Base-by-base conservation (phyloP, 2,113 vertebrate species). In the Acanthochromis polyacanthus region DNA sequence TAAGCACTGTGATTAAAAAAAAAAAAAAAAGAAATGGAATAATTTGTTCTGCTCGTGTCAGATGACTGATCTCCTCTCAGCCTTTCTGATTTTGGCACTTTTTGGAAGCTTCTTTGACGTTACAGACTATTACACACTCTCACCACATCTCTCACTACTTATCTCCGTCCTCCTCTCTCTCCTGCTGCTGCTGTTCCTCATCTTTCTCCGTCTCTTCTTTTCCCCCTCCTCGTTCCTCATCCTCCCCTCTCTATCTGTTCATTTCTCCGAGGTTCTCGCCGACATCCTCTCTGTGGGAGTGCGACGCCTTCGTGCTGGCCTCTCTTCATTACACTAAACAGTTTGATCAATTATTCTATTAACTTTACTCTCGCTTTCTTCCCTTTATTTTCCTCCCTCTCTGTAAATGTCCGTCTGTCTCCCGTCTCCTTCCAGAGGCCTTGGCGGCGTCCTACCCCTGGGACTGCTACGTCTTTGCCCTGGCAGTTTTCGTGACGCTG, bases 381-480 rank as follows among this genome's bases (percentile, higher is more conserved):
- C 58, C 12, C 61, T 15, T 46, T 30, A n/a, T n/a, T 71, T 36
- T 5, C 4, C 20, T 30, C 17, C 7, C 16, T 17, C 51, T 23
- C 20, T 56, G 0, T 36, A 58, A 56, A 32, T 23, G 14, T 50
- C 15, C 40, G 9, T 40, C 45, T 43, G 19, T 11, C 23, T 74
- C 19, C 23, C 20, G 10, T 71, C 71, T 4, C 59, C 40, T 79
- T 51, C 66, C 87, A 95, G 95, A 94, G 83, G 89, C 87, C 88
- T 80, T 93, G 81, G 85, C 71, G 11, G 82, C 88, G 4, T 90
- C 91, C 57, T 95, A 94, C 85, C 91, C 93, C 7, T 93, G 94
- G 93, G 90, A 95, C 71, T 95, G 94, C 82, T 95, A 92, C 30
- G 79, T 95, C 60, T 95, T 95, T 11, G 91, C 93, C 16, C 88